These are phyloP conservation scores for Cryptotis parvus DNA, from an alignment of 2,113 vertebrate genomes.

Conservation along the genomic window DNA sequence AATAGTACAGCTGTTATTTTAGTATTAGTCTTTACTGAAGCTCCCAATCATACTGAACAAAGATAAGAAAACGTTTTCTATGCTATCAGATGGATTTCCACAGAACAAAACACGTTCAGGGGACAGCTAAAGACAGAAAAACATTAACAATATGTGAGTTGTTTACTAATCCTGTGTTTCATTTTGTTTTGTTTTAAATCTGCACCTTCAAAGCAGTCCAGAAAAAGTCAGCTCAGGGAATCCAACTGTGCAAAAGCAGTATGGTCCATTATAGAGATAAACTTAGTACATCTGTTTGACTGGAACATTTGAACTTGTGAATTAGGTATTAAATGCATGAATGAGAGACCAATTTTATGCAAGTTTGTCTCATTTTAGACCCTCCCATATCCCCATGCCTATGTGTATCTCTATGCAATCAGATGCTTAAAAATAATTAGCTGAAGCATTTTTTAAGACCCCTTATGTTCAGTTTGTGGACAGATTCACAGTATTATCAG, in stretches of 20 bases:
- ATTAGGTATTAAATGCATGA: constrained; percentile 78
- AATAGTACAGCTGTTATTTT: constrained; percentile 43
- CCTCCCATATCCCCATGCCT: background rate
- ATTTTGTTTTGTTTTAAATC: constrained; percentile 35
- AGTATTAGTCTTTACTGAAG: constrained; percentile 56
- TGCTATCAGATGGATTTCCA: constrained; percentile 55
- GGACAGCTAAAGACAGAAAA: constrained; percentile 37
- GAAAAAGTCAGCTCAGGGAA: constrained; percentile 76
- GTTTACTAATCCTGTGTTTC: constrained; percentile 72
- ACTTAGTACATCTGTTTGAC: constrained; percentile 78
- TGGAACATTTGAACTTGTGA: constrained; percentile 77
- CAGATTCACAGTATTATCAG: background rate
- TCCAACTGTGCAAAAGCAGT: constrained; percentile 80
- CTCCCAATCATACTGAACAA: constrained; percentile 35
- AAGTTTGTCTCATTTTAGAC: constrained; percentile 64
- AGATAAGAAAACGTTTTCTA: constrained; percentile 61
- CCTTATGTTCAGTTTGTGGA: background rate
- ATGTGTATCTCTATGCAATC: constrained; percentile 27
- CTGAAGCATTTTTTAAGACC: background rate
- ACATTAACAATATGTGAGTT: constrained; percentile 56
- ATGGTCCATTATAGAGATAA: constrained; percentile 69
- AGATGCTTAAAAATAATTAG: constrained; percentile 1
- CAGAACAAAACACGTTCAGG: constrained; percentile 47
- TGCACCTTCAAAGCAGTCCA: constrained; percentile 66
- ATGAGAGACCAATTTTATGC: constrained; percentile 64